Conservation (phyloP, 2,888 invertebrate genomes). For the Nemurella pictetii region DNA sequence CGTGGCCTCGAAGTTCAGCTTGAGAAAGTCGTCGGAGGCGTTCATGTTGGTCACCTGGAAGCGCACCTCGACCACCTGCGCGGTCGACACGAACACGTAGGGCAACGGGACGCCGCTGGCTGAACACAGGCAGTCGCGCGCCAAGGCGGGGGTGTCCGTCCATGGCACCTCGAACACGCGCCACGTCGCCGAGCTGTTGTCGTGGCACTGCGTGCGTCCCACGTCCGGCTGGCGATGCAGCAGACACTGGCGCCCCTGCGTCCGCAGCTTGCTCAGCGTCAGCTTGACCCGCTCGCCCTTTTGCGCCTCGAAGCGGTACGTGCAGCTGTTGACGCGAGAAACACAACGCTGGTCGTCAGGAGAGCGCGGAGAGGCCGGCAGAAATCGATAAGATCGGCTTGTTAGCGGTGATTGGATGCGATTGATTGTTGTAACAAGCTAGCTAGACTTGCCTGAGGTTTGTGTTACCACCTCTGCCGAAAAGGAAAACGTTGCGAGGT, state of each 20-base stretch:
- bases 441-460: constrained; percentile 68
- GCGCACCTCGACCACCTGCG: constrained; percentile 76
- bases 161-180: constrained; percentile 78
- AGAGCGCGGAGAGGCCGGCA: too few species aligned
- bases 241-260: constrained; percentile 55
- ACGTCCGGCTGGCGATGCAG: constrained; percentile 58
- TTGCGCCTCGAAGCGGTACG: constrained; percentile 84
- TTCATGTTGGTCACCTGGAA: constrained; percentile 84
- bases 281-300: constrained; percentile 79
- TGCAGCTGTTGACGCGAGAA: constrained; percentile 62
- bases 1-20: constrained; percentile 80
- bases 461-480: constrained; percentile 80
- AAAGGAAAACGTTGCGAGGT: constrained; percentile 81
- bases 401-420: constrained; percentile 3
- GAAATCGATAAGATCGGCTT: constrained; percentile 2
- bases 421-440: constrained; percentile 19
- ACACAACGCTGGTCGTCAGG: background rate
- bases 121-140: constrained; percentile 72
- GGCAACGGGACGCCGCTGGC: constrained; percentile 57
- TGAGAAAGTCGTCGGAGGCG: constrained; percentile 81
- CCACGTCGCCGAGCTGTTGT: constrained; percentile 69
- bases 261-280: constrained; percentile 72
- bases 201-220: constrained; percentile 70
- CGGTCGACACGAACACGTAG: constrained; percentile 76
- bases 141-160: constrained; percentile 63